These are phyloP conservation scores for Phengaris arion DNA, from an alignment of 2,888 invertebrate genomes.

Conservation along the genomic window DNA sequence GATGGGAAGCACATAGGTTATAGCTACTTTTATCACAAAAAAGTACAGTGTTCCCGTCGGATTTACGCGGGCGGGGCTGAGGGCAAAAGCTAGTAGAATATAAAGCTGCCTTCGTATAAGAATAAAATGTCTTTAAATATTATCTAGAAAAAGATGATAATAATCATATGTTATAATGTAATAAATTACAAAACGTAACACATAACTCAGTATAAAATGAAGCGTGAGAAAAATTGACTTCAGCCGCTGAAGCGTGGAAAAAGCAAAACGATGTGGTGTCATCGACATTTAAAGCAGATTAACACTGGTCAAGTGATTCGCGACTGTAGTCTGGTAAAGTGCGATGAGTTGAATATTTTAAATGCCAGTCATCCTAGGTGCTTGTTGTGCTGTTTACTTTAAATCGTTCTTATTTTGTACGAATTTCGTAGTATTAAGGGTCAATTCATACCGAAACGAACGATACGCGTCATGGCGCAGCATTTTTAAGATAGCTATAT, in stretches of 20 bases:
- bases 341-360: not conserved
- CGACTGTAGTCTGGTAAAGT: not conserved
- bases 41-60: no score
- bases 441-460: no score
- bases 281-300: slow-evolving; percentile 37
- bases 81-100: not conserved
- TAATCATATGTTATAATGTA: no score
- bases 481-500: no score
- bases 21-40: no score
- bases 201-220: slow-evolving; percentile 30
- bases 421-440: no score
- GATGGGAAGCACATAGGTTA: no score
- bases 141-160: not conserved
- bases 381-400: not conserved
- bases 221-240: slow-evolving; percentile 45
- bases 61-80: no score
- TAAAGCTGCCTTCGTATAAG: not conserved
- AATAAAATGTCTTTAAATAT: slow-evolving; percentile 1
- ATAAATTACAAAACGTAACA: slow-evolving; percentile 23
- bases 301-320: slow-evolving; percentile 4
- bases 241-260: slow-evolving; percentile 44
- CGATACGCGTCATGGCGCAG: no score
- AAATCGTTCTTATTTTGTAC: not conserved
- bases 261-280: slow-evolving; percentile 38
- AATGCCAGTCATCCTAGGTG: slow-evolving; percentile 6